Evolutionary conservation across 2,113 vertebrate genomes (phyloP).

Genomic region (Dipodomys stephensi): DNA sequence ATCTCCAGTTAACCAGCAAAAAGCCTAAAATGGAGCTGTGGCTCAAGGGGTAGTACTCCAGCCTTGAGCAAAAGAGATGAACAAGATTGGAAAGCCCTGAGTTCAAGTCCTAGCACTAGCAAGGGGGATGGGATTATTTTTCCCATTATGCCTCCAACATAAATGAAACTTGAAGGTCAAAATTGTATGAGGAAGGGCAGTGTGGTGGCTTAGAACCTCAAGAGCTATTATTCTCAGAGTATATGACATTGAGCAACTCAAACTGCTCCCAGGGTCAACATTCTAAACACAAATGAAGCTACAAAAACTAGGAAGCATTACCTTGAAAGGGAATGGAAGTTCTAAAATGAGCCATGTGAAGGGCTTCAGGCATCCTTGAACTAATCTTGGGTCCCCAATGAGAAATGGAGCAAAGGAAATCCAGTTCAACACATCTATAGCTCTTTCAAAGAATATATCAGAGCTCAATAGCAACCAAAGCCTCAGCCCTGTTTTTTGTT

Average conservation of each 20-base stretch:
- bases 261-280: not conserved
- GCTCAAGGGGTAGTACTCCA: too few species aligned
- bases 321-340: not conserved
- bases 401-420: not conserved
- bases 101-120: too few species aligned
- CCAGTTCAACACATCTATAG: not conserved
- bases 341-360: not conserved
- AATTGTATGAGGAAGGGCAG: not conserved
- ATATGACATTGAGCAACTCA: not conserved
- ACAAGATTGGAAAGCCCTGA: too few species aligned
- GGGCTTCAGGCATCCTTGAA: not conserved
- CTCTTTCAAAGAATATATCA: not conserved
- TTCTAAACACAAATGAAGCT: not conserved
- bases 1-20: too few species aligned
- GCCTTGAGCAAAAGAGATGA: too few species aligned
- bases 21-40: too few species aligned
- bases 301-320: not conserved
- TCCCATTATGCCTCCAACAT: not conserved
- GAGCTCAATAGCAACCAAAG: not conserved
- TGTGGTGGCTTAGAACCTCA: not conserved
- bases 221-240: not conserved
- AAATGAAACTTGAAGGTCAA: not conserved
- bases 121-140: not conserved
- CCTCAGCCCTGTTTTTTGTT: not conserved
- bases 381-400: not conserved